Evolutionary conservation across 2,888 invertebrate genomes (phyloP).

Genomic region (Spialia ferax): DNA sequence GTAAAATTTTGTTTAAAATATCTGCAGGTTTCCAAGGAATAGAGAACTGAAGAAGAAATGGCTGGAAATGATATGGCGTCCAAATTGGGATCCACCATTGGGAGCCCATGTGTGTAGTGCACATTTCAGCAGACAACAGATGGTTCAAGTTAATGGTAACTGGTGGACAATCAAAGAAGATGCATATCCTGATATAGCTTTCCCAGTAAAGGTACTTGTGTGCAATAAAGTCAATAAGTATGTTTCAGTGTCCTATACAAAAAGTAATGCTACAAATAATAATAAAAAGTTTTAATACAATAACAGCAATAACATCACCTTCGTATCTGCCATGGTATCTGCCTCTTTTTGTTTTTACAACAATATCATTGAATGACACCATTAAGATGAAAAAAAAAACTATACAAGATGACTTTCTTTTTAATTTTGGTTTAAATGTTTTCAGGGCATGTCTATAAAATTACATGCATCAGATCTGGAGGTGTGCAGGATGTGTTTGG

Average conservation of each 20-base stretch:
- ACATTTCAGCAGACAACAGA: neutral
- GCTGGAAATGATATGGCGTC: neutral
- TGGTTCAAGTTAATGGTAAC: neutral
- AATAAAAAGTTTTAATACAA: no score
- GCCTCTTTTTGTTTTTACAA: no score
- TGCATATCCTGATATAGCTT: no score
- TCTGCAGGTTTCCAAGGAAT: neutral
- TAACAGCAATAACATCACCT: no score
- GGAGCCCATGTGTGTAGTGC: neutral
- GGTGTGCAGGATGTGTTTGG: neutral
- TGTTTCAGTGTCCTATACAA: no score
- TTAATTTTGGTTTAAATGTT: neutral
- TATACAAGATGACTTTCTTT: neutral
- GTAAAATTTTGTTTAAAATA: no score
- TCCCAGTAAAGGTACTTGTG: no score
- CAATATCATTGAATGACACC: no score
- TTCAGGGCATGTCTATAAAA: neutral
- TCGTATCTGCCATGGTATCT: no score
- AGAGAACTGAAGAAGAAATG: neutral
- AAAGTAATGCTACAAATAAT: no score
- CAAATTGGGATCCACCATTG: neutral
- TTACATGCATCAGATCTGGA: neutral
- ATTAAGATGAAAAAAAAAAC: no score
- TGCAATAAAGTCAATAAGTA: neutral
- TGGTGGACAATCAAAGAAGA: no score